Evolutionary conservation across 2,113 vertebrate species (phyloP), one percentile per base, ranked within the genome.

Genomic region (Carassius carassius): DNA sequence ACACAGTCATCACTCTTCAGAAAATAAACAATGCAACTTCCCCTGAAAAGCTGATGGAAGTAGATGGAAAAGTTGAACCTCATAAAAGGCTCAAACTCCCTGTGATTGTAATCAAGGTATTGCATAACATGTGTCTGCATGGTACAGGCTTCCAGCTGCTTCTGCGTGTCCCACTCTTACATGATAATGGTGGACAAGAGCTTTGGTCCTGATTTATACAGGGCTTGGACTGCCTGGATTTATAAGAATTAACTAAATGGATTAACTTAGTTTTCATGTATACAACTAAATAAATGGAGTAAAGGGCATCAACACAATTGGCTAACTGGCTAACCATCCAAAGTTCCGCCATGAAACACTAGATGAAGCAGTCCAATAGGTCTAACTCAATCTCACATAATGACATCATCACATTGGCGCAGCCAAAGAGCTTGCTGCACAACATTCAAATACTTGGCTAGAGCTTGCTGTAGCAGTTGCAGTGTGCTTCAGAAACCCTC

Each of bases 21-120:
- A 41, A 25, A 41, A 81, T 73, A 51, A 49, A 73, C 23, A 41
- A 37, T 63, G 29, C 49, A 77, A 65, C 58, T 49, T 65, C 41
- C 21, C 19, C 58, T 77, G 29, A 78, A 17, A 29, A 29, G 29
- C 29, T 29, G 29, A 29, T 29, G 29, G 29, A 29, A 29, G 29
- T 29, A 29, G 29, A 29, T 29, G 29, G 29, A 29, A 29, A 29
- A 29, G 29, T 29, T 29, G 29, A 29, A 65, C 21, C 78, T 65
- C 14, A 11, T 17, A 56, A 29, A 17, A 60, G 13, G 7, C 65
- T 60, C 13, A 75, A 76, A 35, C 37, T 76, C 37, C 25, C 37
- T 51, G 8, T 62, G 60, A 65, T n/a, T 76, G 56, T 9, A 41
- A 83, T 73, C 4, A 74, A 60, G 23, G 21, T 21, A 6, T 63